Evolutionary conservation across 2,113 vertebrate species (phyloP), one percentile per base, ranked within the genome.

Genomic region (Gallinago undulata): DNA sequence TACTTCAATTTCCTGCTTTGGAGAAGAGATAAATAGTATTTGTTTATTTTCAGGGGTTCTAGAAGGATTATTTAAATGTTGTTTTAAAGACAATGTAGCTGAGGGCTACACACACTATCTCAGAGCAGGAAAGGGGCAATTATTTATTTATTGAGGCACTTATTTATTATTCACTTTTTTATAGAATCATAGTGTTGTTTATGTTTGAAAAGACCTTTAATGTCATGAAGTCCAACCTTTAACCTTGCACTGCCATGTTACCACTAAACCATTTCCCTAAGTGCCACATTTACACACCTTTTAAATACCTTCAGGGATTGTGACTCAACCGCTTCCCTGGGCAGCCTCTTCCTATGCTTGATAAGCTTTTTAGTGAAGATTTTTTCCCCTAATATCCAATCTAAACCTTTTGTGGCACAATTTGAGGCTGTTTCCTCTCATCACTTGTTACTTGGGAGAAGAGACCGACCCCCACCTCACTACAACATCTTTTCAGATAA

Each of bases 1-100:
- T 95, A 90, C 37, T 84, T 94, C 51, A 67, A 63, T 96, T 94
- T 96, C 90, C 90, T 95, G 69, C 72, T 92, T 95, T 86, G 51
- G 51, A 94, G 84, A 91, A 82, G 53, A 76, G 53, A 81, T 51
- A 92, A 89, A 80, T 79, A 80, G 10, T 69, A 82, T 68, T 95
- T 84, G 45, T 77, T 81, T 95, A 53, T 92, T 79, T 90, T 92
- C 31, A 69, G 74, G 57, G 28, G 10, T 87, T 90, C 83, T 92
- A 83, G 47, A 93, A 72, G 47, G 43, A 77, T 77, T 93, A 56
- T 64, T 92, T 94, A 81, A 89, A 64, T 60, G 41, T 41, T 88
- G 22, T 75, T 93, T 87, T 90, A 84, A 92, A 84, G 83, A 27
- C 22, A 68, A 7, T 24, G 35, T 75, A 82, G 59, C 76, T 75